Evolutionary conservation across 2,888 invertebrate species (phyloP), one percentile per base, ranked within the genome.

Genomic region (Eulithis testata): DNA sequence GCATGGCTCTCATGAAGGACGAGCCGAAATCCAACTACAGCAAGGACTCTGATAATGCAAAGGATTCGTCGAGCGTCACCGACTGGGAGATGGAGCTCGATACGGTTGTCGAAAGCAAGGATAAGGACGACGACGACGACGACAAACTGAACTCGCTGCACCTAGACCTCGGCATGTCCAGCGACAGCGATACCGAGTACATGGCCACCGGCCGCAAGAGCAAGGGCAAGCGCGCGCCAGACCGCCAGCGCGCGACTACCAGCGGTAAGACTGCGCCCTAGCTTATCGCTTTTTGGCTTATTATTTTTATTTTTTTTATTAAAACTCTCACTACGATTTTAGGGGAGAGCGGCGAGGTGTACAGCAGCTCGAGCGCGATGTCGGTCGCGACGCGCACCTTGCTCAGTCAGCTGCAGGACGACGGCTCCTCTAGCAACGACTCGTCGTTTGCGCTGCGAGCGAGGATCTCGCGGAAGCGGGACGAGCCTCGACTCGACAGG

Each of bases 71-170:
- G 56, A 89, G 88, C 69, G 90, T 90, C 62, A 89, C 93, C 2
- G 95, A 95, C 73, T 95, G 95, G 95, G 95, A 95, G 80, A 94
- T 94, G 88, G 95, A 95, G 76, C 80, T 95, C 51, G 95, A 94
- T 68, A 93, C 94, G 44, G 94, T 87, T 45, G 68, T 70, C 67
- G 67, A 60, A 14, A 82, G 86, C 40, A 92, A 91, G 67, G 87
- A 86, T 14, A 92, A 93, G 73, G 88, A 88, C 56, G 87, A 88
- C 45, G 91, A 91, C 45, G 91, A 91, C 53, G 91, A 91, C 53
- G 90, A 91, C 61, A 93, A 93, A 73, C 76, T 92, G 60, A 93
- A 92, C 74, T 92, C 92, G 11, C 76, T 93, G 73, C 91, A 92
- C 69, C 72, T 93, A 63, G 93, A 93, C 70, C 77, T 93, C 61